Base-by-base conservation (phyloP, 2,888 invertebrate species). In the Ormyrus nitidulus region DNA sequence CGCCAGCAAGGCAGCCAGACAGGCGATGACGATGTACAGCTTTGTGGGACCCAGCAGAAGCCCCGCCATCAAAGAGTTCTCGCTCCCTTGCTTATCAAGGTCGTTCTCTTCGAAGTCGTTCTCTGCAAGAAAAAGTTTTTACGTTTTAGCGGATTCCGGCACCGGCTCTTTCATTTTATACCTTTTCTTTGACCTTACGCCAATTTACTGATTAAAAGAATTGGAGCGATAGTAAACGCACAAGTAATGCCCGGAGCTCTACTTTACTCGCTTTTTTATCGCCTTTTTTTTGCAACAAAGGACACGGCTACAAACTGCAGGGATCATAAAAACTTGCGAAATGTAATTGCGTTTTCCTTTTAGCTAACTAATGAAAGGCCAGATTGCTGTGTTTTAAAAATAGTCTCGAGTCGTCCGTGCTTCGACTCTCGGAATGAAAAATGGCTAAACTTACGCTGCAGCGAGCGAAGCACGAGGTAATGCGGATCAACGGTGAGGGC, bases 11-110 rank as follows among this genome's bases (percentile, higher is more conserved):
- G 96, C 96, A 0, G 93, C 94, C 77, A 97, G 94, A 85, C 96
- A 96, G 7, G 95, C 97, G 80, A 96, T 92, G 61, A 97, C 96
- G 81, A 96, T 94, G 92, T 96, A 96, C 81, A 96, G 91, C 87
- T 96, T 95, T 13, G 94, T 94, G 86, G 94, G 94, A 0, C 95
- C 94, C 65, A 95, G 91, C 93, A 95, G 92, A 92, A 95, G 83
- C 59, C 87, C 81, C 82, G 82, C 82, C 83, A 77, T 85, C 80
- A 72, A 83, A 83, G 69, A 83, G 68, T 83, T 84, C 66, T 84
- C 84, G 82, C 84, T 84, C 54, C 81, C 85, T 13, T 85, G 85
- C 10, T 85, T 84, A 34, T 86, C 86, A 48, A 83, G 86, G 81
- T 85, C 86, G 65, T 83, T 84, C 72, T 87, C 82, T 51, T 89